Base-by-base conservation (phyloP, 35 echinoderm and acorn worm species). In the Ptychodera flava region DNA sequence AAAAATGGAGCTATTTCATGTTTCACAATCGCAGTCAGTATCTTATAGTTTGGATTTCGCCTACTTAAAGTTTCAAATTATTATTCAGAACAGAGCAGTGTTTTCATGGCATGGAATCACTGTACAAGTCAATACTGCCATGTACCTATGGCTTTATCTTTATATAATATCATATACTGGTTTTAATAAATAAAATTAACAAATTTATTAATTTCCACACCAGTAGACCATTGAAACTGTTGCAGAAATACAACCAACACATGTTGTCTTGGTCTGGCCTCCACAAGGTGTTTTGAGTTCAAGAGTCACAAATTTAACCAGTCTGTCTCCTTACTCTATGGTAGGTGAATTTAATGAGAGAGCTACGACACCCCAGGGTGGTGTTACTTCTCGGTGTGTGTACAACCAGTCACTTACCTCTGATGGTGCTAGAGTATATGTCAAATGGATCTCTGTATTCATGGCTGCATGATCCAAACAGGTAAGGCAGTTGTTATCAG, bases 341-440 rank as follows among this genome's bases (percentile, higher is more conserved):
- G 1, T 37, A 90, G 89, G 89, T 90, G 78, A 86, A 78, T 52
- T 38, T 91, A 1, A 53, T 91, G 53, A 83, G 85, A 36, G 89
- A 86, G 64, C 34, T 91, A 37, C 77, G 89, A 31, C 89, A 91
- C 78, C 89, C 89, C 2, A 38, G 89, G 29, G 84, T 91, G 36
- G 89, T 91, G 30, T 35, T 91, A 81, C 80, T 91, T 0, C 84
- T 91, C 1, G 89, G 89, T 78, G 89, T 91, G 83, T 91, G 89
- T 91, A 86, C 89, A 0, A 86, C 84, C 1, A 79, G 89, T 28
- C 36, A 33, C 16, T 75, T 86, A 86, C 89, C 89, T 12, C 22
- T 91, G 30, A 91, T 91, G 89, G 89, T 91, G 0, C 29, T 91
- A 33, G 89, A 91, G 35, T 86, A 81, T 38, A 91, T 90, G 89